These are phyloP conservation scores for Cyrtorhinus lividipennis DNA, from an alignment of 1,140 invertebrate species.

Conservation along the genomic window DNA sequence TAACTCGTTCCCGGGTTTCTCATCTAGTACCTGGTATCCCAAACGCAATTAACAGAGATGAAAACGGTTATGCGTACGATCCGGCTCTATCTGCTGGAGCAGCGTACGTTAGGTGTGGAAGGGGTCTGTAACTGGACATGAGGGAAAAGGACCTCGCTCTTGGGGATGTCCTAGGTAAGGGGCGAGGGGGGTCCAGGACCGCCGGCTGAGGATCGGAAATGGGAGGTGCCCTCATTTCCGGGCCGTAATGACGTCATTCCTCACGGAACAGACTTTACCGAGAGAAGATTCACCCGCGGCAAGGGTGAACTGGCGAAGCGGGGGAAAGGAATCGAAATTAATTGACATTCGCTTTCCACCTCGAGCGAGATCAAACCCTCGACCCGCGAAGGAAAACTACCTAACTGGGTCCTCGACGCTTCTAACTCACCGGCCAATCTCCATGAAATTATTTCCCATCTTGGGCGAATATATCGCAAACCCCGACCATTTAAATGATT, in stretches of 20 bases:
- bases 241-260: conserved; percentile 18
- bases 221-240: conserved; percentile 17
- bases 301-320: neutral
- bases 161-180: too few species aligned
- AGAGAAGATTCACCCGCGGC: too few species aligned
- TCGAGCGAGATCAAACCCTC: neutral
- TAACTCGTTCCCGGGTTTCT: too few species aligned
- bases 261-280: conserved; percentile 4
- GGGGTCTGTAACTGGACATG: too few species aligned
- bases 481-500: too few species aligned
- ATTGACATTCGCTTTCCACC: conserved; percentile 6
- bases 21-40: neutral
- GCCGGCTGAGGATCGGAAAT: conserved; percentile 3
- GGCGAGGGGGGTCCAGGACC: neutral
- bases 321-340: conserved; percentile 12
- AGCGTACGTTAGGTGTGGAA: neutral
- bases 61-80: neutral
- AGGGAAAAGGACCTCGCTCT: too few species aligned
- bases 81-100: neutral
- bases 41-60: neutral
- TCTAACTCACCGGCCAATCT: too few species aligned
- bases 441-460: too few species aligned
- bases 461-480: too few species aligned
- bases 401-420: too few species aligned
- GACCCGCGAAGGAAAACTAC: too few species aligned